Conservation (phyloP, 2,113 vertebrate genomes). For the Ailuropoda melanoleuca region DNA sequence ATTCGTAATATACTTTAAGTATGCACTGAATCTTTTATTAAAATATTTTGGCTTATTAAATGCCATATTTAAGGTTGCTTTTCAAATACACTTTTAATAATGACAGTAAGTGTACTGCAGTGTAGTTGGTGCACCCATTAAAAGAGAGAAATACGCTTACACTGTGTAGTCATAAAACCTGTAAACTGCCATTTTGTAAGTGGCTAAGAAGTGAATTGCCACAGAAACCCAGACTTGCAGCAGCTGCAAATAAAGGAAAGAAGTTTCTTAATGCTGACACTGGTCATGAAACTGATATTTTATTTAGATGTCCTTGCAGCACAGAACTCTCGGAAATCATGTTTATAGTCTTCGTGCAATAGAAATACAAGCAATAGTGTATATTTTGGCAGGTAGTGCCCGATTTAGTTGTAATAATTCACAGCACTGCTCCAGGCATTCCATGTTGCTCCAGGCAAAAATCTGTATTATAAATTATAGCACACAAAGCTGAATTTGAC, state of each 20-base stretch:
- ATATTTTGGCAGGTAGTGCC: conserved; percentile 78
- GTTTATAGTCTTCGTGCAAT: conserved; percentile 75
- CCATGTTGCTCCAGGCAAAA: conserved; percentile 93
- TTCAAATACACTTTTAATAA: conserved; percentile 22
- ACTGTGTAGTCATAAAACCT: conserved; percentile 19
- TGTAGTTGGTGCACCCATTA: not conserved
- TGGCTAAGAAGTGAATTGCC: conserved; percentile 53
- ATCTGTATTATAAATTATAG: conserved; percentile 94
- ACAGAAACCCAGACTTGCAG: conserved; percentile 13
- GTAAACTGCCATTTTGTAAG: conserved; percentile 38
- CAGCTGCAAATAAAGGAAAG: conserved; percentile 41
- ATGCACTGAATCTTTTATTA: conserved; percentile 59
- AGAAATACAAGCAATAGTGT: conserved; percentile 68
- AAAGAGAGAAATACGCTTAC: conserved; percentile 33
- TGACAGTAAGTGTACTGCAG: not conserved
- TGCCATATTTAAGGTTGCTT: conserved; percentile 27
- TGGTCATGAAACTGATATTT: conserved; percentile 79
- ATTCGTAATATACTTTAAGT: conserved; percentile 34
- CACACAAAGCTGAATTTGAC: conserved; percentile 97
- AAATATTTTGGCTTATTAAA: conserved; percentile 42
- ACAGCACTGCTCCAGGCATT: conserved; percentile 84
- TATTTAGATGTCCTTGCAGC: conserved; percentile 84
- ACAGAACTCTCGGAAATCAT: conserved; percentile 71
- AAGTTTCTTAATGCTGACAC: conserved; percentile 78
- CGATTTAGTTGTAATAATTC: conserved; percentile 85